Base-by-base conservation (phyloP, 2,113 vertebrate genomes). In the Panthera leo region DNA sequence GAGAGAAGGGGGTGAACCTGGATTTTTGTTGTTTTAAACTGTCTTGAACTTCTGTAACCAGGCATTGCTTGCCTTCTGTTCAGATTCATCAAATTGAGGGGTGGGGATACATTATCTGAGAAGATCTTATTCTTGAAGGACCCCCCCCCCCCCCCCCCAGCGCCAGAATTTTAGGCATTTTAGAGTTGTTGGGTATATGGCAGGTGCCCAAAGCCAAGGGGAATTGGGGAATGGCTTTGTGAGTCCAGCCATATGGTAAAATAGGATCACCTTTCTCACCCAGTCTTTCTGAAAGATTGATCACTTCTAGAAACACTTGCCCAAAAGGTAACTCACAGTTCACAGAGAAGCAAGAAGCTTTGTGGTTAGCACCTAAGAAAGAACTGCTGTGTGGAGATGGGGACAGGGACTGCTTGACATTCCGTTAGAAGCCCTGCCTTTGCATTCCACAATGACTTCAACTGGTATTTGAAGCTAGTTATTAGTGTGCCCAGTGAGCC, bases 401-500 rank as follows among this genome's bases (percentile, higher is more conserved):
- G 48, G 92, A 27, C 0, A 83, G 97, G 95, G 97, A 61, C 45
- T 98, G 8, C 25, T 98, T 98, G 95, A 85, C 61, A 89, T 98
- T 98, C 90, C 73, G 95, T 97, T 98, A 95, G 92, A 96, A 91
- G 76, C 92, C 21, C 63, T 10, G 18, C 82, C 89, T 97, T 98
- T 98, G 91, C 55, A 63, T 98, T 98, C 78, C 4, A 92, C 67
- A 83, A 1, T 89, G 92, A 88, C 63, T 98, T 97, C 76, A 84
- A 3, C 94, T 97, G 92, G 8, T 97, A 76, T 97, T 97, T 96
- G 97, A 97, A 97, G 96, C 90, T 96, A 31, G 93, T 98, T 98
- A 90, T 98, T 98, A 98, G 93, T 98, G 96, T 98, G 93, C 80
- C 89, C 96, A 98, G 94, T 89, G 98, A 98, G 94, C 97, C 97